Evolutionary conservation across 1,140 invertebrate genomes (phyloP).

Genomic region (Drosophila lacteicornis): DNA sequence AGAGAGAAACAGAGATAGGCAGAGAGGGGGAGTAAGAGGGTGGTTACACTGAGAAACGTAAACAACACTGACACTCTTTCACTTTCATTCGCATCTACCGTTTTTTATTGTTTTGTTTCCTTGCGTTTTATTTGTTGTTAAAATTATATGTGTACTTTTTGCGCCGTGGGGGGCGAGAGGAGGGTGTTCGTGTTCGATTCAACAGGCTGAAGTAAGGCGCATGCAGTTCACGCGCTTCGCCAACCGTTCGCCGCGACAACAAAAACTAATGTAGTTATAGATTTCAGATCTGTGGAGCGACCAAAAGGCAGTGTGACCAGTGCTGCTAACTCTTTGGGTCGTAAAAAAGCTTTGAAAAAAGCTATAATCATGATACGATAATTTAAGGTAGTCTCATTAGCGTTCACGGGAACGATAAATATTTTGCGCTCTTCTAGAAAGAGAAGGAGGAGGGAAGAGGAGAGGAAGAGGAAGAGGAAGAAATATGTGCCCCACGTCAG

Average conservation of each 20-base stretch:
- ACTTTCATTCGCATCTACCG: slow-evolving; percentile 40
- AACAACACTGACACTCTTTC: slow-evolving; percentile 50
- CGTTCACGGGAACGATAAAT: too few species aligned
- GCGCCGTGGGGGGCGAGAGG: not conserved
- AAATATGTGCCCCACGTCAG: too few species aligned
- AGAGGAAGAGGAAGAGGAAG: too few species aligned
- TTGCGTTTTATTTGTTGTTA: slow-evolving; percentile 43
- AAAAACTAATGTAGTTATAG: slow-evolving; percentile 23
- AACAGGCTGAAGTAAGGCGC: slow-evolving; percentile 21
- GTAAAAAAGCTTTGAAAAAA: too few species aligned
- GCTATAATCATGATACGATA: too few species aligned
- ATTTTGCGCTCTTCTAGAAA: too few species aligned
- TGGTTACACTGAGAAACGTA: slow-evolving; percentile 31
- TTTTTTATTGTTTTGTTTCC: slow-evolving; percentile 33
- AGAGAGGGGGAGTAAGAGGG: slow-evolving; percentile 20
- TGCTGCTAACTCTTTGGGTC: too few species aligned
- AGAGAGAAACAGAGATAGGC: slow-evolving; percentile 33
- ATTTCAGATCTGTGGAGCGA: slow-evolving; percentile 16
- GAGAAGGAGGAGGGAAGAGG: too few species aligned
- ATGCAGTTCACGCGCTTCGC: slow-evolving; percentile 23
- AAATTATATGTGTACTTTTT: slow-evolving; percentile 38
- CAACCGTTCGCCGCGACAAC: slow-evolving; percentile 46
- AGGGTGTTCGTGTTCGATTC: slow-evolving; percentile 2
- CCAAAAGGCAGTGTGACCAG: slow-evolving; percentile 2
- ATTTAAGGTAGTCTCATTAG: too few species aligned